Conservation (phyloP, 2,888 invertebrate species). For the Panopea generosa region DNA sequence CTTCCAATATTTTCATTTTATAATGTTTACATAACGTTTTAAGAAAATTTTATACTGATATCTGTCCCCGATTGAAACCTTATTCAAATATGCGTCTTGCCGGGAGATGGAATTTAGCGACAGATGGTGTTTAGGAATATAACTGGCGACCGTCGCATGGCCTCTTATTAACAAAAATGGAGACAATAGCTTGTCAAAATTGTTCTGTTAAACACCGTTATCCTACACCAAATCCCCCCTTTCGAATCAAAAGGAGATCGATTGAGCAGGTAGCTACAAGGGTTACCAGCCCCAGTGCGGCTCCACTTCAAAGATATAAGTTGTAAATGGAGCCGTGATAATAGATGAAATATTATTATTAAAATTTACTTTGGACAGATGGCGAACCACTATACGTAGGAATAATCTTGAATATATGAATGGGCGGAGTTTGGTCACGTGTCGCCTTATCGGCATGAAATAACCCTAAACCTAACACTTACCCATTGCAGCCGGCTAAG, state of each 20-base stretch:
- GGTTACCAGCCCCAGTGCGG: slow-evolving; percentile 22
- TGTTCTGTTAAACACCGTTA: slow-evolving; percentile 46
- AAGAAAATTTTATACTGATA: no score
- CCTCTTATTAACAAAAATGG: slow-evolving; percentile 7
- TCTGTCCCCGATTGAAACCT: no score
- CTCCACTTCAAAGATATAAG: slow-evolving; percentile 44
- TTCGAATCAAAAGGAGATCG: neutral
- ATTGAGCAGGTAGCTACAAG: slow-evolving; percentile 4
- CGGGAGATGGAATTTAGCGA: slow-evolving; percentile 36
- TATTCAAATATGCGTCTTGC: slow-evolving; percentile 1
- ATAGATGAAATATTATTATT: slow-evolving; percentile 10
- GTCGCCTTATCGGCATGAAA: slow-evolving; percentile 8
- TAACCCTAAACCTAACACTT: neutral
- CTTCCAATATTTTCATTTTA: no score
- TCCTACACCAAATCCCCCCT: neutral
- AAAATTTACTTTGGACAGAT: slow-evolving; percentile 40
- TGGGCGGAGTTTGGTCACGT: slow-evolving; percentile 48
- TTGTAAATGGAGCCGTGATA: neutral
- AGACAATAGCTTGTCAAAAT: slow-evolving; percentile 51
- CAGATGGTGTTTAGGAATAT: slow-evolving; percentile 39
- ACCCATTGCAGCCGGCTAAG: slow-evolving; percentile 27
- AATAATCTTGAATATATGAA: slow-evolving; percentile 18
- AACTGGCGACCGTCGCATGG: slow-evolving; percentile 15
- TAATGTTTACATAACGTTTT: no score
- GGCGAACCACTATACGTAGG: slow-evolving; percentile 24